Evolutionary conservation across 2,113 vertebrate genomes (phyloP), one percentile per base, ranked within the genome.

Genomic region (Pluvialis apricaria): DNA sequence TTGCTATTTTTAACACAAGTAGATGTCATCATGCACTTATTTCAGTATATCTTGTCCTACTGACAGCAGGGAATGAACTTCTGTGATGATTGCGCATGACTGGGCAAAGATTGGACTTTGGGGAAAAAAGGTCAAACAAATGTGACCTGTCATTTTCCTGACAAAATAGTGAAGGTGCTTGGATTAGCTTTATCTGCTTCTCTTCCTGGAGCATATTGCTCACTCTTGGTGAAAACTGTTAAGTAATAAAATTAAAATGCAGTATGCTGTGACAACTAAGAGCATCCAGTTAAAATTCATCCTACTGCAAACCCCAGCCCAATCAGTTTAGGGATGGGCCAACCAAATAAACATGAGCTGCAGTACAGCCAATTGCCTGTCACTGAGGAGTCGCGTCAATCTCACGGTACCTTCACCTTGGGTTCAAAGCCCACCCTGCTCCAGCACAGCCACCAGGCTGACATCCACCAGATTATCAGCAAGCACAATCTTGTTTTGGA

Each of bases 1-100:
- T 86, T 73, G 18, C 42, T 94, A 73, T 96, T 94, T 97, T 95
- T 95, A 92, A 55, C n/a, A 79, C 11, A 45, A 95, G 73, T 69
- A 94, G 70, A 92, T 87, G 91, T 91, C 89, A 85, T 91, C 49
- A 29, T 72, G 61, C 29, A 22, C 40, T 92, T 94, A 92, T 79
- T 94, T 82, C 77, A 69, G 54, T 55, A 73, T 82, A 84, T 62
- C 78, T 17, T 69, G 54, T n/a, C 49, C 44, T 82, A 36, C 82
- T 92, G 71, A 47, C 76, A 79, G 78, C 34, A n/a, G 51, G 42
- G 70, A 87, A 91, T 42, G 49, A 61, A 68, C 52, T 82, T 75
- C 36, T 94, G 36, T 24, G 45, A 25, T 72, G 82, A 79, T 44
- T 65, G 60, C 10, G 9, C 70, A 72, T 82, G 25, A 94, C 82